Percentiles rank a stretch among this genome's conserved stretches.
Conservation (phyloP, 35 echinoderm and acorn worm genomes). For the Diadema setosum region DNA sequence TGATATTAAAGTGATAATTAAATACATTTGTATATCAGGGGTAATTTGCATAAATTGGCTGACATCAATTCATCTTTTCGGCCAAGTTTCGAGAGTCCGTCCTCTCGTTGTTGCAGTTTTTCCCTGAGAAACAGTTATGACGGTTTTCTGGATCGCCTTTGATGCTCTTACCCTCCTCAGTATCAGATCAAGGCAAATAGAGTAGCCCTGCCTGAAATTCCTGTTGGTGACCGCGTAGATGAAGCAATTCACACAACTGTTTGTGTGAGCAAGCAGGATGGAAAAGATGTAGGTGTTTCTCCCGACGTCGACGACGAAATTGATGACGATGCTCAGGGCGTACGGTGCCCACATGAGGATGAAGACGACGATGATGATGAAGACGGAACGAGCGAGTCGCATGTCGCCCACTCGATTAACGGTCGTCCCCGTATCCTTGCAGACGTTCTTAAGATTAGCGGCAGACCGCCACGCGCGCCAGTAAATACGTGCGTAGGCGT, state of each 20-base stretch:
- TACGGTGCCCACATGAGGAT: conserved; percentile 81
- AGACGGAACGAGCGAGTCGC: conserved; percentile 31
- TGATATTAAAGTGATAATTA: too few species aligned
- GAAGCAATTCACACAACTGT: conserved; percentile 69
- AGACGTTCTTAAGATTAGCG: not conserved
- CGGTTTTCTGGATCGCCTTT: not conserved
- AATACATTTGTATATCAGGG: too few species aligned
- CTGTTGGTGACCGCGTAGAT: conserved; percentile 77
- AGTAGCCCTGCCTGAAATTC: conserved; percentile 64
- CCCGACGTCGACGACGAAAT: not conserved
- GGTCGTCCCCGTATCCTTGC: not conserved
- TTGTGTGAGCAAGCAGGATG: conserved; percentile 58
- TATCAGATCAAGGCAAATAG: not conserved
- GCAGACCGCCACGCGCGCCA: not conserved
- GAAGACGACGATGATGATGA: conserved; percentile 64
- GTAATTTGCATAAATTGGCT: too few species aligned
- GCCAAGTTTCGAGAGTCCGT: too few species aligned
- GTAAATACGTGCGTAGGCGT: conserved; percentile 41
- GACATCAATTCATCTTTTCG: too few species aligned
- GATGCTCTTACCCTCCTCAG: not conserved
- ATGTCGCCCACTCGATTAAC: not conserved
- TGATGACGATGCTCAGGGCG: conserved; percentile 37
- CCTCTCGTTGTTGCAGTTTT: too few species aligned
- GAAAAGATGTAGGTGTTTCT: conserved; percentile 41
- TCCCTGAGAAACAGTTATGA: not conserved